A percentile compares a stretch with the other conserved stretches of the same genome.
phyloP scores from a whole-genome alignment of 2,888 invertebrate species.

The Drosophila affinis region DNA sequence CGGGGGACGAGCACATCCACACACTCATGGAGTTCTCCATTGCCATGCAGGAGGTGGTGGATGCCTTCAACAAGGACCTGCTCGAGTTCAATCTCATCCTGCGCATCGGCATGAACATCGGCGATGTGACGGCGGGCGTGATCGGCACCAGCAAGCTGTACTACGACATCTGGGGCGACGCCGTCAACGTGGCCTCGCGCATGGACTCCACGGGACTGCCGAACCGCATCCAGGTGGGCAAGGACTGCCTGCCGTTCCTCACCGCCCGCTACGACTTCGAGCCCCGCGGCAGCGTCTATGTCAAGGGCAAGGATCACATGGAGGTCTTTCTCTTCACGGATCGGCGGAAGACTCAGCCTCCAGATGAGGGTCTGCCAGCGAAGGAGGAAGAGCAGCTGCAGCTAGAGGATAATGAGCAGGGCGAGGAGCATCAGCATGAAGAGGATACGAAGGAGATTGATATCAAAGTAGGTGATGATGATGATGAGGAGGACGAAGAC shows the following conservation, averaged over 20 bases:
- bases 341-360: conserved; percentile 39
- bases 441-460: neutral
- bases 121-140: conserved; percentile 98
- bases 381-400: conserved; percentile 15
- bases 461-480: conserved; percentile 5
- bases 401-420: neutral
- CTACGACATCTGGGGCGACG: conserved; percentile 99
- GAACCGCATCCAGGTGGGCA: conserved; percentile 92
- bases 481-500: conserved; percentile 52
- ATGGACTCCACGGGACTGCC: conserved; percentile 98
- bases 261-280: conserved; percentile 92
- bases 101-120: conserved; percentile 95
- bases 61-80: conserved; percentile 94
- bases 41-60: conserved; percentile 94
- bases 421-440: neutral
- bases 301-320: conserved; percentile 98
- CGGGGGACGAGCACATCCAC: conserved; percentile 89
- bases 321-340: conserved; percentile 90
- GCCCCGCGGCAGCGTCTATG: conserved; percentile 95
- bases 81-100: conserved; percentile 94
- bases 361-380: conserved; percentile 19
- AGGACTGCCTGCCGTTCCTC: conserved; percentile 89
- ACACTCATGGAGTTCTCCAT: conserved; percentile 96
- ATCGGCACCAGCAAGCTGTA: conserved; percentile 98
- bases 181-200: conserved; percentile 97